These are phyloP conservation scores for Trogon melanurus DNA, from an alignment of 2,113 vertebrate species.

Conservation along the genomic window DNA sequence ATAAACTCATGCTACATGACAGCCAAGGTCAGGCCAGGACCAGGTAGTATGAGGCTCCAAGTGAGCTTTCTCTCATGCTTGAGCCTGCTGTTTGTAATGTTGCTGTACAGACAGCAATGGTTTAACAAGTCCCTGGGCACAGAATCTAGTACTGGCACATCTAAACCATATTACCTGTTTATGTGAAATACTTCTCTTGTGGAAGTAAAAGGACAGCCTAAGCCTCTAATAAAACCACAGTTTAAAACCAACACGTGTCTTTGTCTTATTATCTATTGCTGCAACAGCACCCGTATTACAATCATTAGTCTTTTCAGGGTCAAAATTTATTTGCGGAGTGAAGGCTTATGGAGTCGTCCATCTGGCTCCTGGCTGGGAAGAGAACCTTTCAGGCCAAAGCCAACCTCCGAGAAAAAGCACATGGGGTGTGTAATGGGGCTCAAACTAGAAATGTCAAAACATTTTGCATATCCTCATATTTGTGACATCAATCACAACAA, in stretches of 20 bases:
- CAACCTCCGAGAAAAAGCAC: slow-evolving; percentile 51
- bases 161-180: background rate
- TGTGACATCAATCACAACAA: slow-evolving; percentile 39
- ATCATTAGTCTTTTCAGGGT: slow-evolving; percentile 31
- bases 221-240: background rate
- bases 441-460: slow-evolving; percentile 56
- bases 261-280: background rate
- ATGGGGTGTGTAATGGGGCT: background rate
- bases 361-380: slow-evolving; percentile 59
- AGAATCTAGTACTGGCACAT: background rate
- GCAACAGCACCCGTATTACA: background rate
- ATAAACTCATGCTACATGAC: background rate
- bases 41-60: background rate
- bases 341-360: slow-evolving; percentile 47
- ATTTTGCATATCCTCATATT: slow-evolving; percentile 55
- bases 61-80: background rate
- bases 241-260: background rate
- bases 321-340: slow-evolving; percentile 45
- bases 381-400: slow-evolving; percentile 58
- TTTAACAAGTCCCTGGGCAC: background rate
- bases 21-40: background rate
- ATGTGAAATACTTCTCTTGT: background rate
- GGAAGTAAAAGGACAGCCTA: background rate
- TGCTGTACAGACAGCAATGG: background rate
- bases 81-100: background rate